Conservation (phyloP, 2,888 invertebrate species). For the Eremobia ochroleuca region DNA sequence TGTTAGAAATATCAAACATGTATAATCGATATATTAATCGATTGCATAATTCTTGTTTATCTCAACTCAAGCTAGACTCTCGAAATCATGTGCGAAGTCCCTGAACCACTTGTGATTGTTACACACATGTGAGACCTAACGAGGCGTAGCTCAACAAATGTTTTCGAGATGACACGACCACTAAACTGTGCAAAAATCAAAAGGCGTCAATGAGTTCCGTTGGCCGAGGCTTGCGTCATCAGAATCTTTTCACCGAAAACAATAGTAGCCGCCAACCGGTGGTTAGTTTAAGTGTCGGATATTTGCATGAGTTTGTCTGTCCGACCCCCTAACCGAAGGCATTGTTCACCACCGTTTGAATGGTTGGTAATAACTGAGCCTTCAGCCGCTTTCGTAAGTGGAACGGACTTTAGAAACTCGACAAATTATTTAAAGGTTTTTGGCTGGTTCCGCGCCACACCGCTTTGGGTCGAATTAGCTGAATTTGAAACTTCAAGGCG, state of each 20-base stretch:
- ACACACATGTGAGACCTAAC: slow-evolving; percentile 33
- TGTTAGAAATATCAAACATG: slow-evolving; percentile 14
- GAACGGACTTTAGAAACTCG: slow-evolving; percentile 83
- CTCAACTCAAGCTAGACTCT: slow-evolving; percentile 24
- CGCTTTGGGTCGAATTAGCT: slow-evolving; percentile 64
- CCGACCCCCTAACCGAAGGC: slow-evolving; percentile 83
- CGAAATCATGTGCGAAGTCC: slow-evolving; percentile 42
- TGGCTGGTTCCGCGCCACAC: slow-evolving; percentile 66
- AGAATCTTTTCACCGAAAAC: slow-evolving; percentile 80
- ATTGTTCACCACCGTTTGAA: slow-evolving; percentile 86
- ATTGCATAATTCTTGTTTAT: slow-evolving; percentile 48
- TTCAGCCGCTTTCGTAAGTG: slow-evolving; percentile 85
- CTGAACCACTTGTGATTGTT: slow-evolving; percentile 50
- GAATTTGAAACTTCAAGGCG: slow-evolving; percentile 55
- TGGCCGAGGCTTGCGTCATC: slow-evolving; percentile 71
- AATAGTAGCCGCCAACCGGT: slow-evolving; percentile 77
- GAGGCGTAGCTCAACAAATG: slow-evolving; percentile 28
- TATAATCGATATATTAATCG: slow-evolving; percentile 22
- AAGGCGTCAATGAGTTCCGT: slow-evolving; percentile 58
- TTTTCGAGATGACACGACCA: slow-evolving; percentile 31
- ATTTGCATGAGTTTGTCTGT: slow-evolving; percentile 83
- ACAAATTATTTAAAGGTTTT: slow-evolving; percentile 74
- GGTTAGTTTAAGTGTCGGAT: slow-evolving; percentile 82
- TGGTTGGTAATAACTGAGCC: slow-evolving; percentile 83
- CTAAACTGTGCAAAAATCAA: slow-evolving; percentile 51